Evolutionary conservation across 2,113 vertebrate genomes (phyloP).

Genomic region (Bostrychus sinensis): DNA sequence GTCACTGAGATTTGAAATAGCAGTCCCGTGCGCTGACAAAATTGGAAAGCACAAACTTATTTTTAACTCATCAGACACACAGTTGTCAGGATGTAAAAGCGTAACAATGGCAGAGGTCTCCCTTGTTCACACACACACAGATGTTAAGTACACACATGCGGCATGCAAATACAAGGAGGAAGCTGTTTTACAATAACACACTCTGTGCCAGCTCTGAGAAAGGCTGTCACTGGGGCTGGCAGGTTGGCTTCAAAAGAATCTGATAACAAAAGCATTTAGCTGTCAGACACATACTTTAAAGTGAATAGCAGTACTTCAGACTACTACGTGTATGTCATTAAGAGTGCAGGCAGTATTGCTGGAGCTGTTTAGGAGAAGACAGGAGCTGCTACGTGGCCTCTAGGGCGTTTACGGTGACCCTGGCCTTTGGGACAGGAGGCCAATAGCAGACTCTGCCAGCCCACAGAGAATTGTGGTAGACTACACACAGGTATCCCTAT

Average conservation of each 20-base stretch:
- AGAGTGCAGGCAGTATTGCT: slow-evolving; percentile 5
- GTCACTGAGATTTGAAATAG: slow-evolving; percentile 61
- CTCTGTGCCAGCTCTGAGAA: slow-evolving; percentile 18
- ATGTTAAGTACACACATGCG: slow-evolving; percentile 12
- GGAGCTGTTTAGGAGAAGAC: slow-evolving; percentile 20
- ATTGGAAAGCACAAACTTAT: slow-evolving; percentile 72
- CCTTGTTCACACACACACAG: slow-evolving; percentile 29
- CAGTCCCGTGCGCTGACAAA: slow-evolving; percentile 61
- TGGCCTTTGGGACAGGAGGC: slow-evolving; percentile 17
- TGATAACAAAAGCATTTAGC: slow-evolving; percentile 50
- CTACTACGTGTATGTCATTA: slow-evolving; percentile 16
- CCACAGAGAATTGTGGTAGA: not conserved
- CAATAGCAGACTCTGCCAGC: not conserved
- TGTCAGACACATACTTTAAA: slow-evolving; percentile 63
- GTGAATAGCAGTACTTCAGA: slow-evolving; percentile 30
- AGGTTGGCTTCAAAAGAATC: slow-evolving; percentile 50
- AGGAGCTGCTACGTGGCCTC: slow-evolving; percentile 17
- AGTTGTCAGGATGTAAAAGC: slow-evolving; percentile 70
- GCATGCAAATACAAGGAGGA: slow-evolving; percentile 24
- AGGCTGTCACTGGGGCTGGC: slow-evolving; percentile 35
- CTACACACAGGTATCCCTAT: not conserved
- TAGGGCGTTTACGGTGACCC: slow-evolving; percentile 15
- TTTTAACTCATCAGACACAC: slow-evolving; percentile 69
- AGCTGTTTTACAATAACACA: slow-evolving; percentile 26
- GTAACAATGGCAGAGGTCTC: slow-evolving; percentile 72